Conservation (phyloP, 2,113 vertebrate species). For the Condylura cristata region DNA sequence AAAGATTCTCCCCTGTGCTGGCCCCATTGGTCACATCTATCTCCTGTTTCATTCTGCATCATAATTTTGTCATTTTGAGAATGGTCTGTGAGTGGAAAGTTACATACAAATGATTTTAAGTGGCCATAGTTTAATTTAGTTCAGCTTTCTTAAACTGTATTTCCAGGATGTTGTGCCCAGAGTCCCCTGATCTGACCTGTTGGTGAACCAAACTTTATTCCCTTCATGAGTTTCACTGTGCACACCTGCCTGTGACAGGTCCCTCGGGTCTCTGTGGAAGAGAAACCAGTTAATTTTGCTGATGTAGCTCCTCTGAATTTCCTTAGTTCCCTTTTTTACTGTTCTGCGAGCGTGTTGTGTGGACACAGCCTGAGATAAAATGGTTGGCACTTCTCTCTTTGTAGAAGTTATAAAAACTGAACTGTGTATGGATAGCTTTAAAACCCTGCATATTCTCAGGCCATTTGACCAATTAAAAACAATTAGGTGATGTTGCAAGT, state of each 20-base stretch:
- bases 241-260: background rate
- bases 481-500: background rate
- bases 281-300: background rate
- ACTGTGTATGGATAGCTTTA: background rate
- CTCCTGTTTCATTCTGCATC: background rate
- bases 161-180: background rate
- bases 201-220: accelerated
- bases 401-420: background rate
- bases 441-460: background rate
- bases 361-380: background rate
- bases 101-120: background rate
- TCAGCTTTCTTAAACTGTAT: background rate
- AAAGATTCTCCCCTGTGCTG: background rate
- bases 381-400: background rate
- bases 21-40: background rate
- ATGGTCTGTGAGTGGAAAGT: background rate
- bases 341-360: accelerated
- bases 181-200: background rate
- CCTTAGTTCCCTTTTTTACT: background rate
- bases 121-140: background rate
- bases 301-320: background rate
- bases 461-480: background rate
- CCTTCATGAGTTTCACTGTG: background rate
- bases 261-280: background rate
- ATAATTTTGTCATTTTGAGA: background rate